Conservation (phyloP, 2,888 invertebrate genomes). For the Bimastos eiseni region DNA sequence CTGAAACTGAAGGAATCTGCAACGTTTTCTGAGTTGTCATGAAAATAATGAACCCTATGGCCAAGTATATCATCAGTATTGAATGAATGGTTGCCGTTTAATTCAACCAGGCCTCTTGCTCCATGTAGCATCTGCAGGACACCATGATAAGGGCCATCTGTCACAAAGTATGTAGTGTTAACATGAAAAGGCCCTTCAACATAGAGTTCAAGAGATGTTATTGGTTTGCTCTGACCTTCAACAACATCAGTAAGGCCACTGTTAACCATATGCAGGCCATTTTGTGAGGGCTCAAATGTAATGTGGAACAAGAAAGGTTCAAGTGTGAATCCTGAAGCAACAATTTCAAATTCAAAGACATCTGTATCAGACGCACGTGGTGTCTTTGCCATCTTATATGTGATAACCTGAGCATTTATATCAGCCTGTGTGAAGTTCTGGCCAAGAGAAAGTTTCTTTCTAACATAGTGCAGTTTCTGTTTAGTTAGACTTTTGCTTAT, state of each 20-base stretch:
- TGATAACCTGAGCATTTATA: constrained; percentile 74
- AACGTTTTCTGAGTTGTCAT: constrained; percentile 88
- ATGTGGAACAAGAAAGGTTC: constrained; percentile 59
- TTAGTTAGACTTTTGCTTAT: background rate
- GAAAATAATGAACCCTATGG: constrained; percentile 80
- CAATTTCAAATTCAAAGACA: constrained; percentile 75
- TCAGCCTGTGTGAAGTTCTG: constrained; percentile 82
- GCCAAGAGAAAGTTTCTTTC: constrained; percentile 68
- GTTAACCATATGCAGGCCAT: constrained; percentile 64
- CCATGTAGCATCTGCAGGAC: constrained; percentile 50
- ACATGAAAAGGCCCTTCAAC: constrained; percentile 72
- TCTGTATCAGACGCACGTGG: constrained; percentile 81
- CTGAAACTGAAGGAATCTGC: constrained; percentile 66
- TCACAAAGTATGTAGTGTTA: constrained; percentile 77
- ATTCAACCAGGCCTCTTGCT: constrained; percentile 43
- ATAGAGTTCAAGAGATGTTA: constrained; percentile 73
- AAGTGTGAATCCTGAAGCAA: constrained; percentile 68
- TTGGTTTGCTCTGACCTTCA: constrained; percentile 78
- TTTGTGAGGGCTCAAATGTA: constrained; percentile 61
- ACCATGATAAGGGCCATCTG: constrained; percentile 62
- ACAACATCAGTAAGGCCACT: constrained; percentile 74
- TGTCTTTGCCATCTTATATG: constrained; percentile 75
- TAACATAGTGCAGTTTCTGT: background rate
- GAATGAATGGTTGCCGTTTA: constrained; percentile 63
- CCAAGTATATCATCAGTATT: constrained; percentile 75